Conservation (phyloP, 1,140 invertebrate species). For the Dermatophagoides farinae region DNA sequence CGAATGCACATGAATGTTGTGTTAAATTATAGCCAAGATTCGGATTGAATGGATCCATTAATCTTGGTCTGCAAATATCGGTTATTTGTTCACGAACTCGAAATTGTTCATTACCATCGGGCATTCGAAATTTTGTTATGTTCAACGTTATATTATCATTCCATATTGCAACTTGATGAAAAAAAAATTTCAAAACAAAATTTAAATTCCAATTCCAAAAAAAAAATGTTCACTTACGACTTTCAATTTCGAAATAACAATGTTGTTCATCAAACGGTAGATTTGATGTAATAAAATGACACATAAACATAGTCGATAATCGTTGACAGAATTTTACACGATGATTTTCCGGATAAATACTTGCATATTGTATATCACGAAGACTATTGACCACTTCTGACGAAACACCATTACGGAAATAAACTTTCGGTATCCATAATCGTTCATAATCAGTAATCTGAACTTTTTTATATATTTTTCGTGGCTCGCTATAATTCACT, state of each 20-base stretch:
- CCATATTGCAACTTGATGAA: not conserved
- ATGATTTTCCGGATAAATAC: slow-evolving; percentile 1
- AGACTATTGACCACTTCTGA: not conserved
- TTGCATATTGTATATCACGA: not conserved
- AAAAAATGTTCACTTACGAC: slow-evolving; percentile 14
- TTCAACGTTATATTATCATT: not conserved
- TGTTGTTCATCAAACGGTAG: slow-evolving; percentile 20
- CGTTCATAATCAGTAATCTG: not conserved
- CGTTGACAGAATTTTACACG: slow-evolving; percentile 21
- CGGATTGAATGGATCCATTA: too few relatives aligned
- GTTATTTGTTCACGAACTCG: not conserved
- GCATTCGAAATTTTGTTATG: not conserved
- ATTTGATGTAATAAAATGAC: slow-evolving; percentile 18
- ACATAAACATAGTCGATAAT: slow-evolving; percentile 15
- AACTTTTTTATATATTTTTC: not conserved
- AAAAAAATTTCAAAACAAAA: not conserved
- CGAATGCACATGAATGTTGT: not conserved
- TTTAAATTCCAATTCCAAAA: not conserved
- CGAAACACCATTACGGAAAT: not conserved
- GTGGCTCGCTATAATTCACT: not conserved
- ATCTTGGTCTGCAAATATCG: too few relatives aligned
- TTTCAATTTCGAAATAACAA: slow-evolving; percentile 18
- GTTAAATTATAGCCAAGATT: too few relatives aligned
- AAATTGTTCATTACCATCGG: not conserved
- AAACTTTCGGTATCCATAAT: not conserved